Evolutionary conservation across 2,797 vertebrate genomes (phyloP).

Genomic region (Sebastes elongatus): DNA sequence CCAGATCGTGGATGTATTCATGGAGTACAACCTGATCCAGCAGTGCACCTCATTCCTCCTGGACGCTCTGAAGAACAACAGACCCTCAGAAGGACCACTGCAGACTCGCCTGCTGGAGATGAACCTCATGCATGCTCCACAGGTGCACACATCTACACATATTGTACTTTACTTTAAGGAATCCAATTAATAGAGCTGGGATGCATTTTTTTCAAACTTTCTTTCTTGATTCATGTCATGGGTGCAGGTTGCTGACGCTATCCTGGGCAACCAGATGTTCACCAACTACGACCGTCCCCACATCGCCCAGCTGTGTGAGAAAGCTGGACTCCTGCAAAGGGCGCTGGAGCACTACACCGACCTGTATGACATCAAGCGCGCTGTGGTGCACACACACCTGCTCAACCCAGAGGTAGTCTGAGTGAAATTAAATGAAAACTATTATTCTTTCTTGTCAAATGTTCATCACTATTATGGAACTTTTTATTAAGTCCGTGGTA

Average conservation of each 20-base stretch:
- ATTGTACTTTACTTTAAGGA: background rate
- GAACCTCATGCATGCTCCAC: constrained; percentile 99
- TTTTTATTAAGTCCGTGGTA: background rate
- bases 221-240: background rate
- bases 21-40: constrained; percentile 98
- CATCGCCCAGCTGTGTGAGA: constrained; percentile 96
- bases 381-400: constrained; percentile 95
- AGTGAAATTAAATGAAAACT: background rate
- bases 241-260: constrained; percentile 93
- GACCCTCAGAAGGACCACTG: constrained; percentile 93
- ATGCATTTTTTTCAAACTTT: background rate
- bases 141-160: constrained; percentile 78
- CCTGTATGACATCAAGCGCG: constrained; percentile 95
- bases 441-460: background rate
- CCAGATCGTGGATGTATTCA: constrained; percentile 97
- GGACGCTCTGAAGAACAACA: constrained; percentile 96
- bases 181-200: background rate
- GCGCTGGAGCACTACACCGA: constrained; percentile 96
- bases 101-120: constrained; percentile 96
- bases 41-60: constrained; percentile 96
- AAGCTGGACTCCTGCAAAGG: constrained; percentile 93
- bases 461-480: background rate
- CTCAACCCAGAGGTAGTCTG: constrained; percentile 92
- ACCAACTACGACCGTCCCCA: constrained; percentile 96
- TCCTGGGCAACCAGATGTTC: constrained; percentile 98